phyloP scores from a whole-genome alignment of 1,140 invertebrate genomes.

The Pogonus chalceus region DNA sequence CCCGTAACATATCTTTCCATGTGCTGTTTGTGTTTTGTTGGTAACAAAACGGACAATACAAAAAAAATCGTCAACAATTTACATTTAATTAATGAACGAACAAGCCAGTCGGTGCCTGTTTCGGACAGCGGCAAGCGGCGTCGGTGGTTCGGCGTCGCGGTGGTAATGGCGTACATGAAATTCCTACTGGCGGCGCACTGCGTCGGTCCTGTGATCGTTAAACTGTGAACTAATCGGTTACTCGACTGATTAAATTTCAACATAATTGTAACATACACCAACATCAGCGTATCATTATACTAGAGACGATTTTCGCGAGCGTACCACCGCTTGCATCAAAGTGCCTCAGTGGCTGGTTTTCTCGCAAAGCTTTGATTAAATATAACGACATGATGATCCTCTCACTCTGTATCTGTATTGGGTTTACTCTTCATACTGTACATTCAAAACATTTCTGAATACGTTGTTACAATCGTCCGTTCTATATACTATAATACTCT shows the following conservation, averaged over 20 bases:
- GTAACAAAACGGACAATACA: too few relatives aligned
- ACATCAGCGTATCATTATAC: constrained; percentile 12
- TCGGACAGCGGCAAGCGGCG: background rate
- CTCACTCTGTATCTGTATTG: background rate
- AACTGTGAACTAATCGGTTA: constrained; percentile 34
- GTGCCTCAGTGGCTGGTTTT: background rate
- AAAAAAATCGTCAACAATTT: constrained; percentile 35
- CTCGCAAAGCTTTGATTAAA: constrained; percentile 7
- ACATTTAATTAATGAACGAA: constrained; percentile 28
- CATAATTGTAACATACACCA: constrained; percentile 34
- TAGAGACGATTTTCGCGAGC: constrained; percentile 3
- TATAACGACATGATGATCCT: background rate
- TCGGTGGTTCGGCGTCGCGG: constrained; percentile 4
- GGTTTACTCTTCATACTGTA: too few relatives aligned
- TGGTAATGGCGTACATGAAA: constrained; percentile 2
- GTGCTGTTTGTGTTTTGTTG: too few relatives aligned
- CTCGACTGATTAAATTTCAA: constrained; percentile 37
- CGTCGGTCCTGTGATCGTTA: constrained; percentile 32
- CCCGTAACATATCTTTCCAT: too few relatives aligned
- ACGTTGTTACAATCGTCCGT: too few relatives aligned
- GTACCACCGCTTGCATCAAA: constrained; percentile 1
- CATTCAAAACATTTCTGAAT: too few relatives aligned
- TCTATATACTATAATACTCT: too few relatives aligned
- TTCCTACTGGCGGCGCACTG: constrained; percentile 29
- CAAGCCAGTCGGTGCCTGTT: background rate